Base-by-base conservation (phyloP, 2,797 vertebrate species). In the Sibirionetta formosa region DNA sequence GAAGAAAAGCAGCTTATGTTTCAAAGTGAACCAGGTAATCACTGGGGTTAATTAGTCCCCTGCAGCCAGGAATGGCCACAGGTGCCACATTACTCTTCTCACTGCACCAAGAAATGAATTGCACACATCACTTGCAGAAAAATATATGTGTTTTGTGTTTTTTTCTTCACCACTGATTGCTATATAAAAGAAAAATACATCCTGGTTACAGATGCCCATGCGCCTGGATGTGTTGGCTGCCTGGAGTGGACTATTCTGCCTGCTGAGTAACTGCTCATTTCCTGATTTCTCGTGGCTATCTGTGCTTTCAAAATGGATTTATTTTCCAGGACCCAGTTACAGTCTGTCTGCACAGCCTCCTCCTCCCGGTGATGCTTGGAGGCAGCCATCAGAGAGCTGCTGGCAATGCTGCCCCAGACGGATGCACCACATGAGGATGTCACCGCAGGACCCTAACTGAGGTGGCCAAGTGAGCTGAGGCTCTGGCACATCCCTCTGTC, bases 11-110 rank as follows among this genome's bases (percentile, higher is more conserved):
- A 82, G 57, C 29, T 29, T 86, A 87, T 46, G 50, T 80, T 36
- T 29, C 77, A 97, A 73, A 87, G 53, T 35, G 86, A 71, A 57
- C 40, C 75, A 20, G 66, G 86, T 94, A 93, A 91, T 88, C 77
- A 63, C n/a, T 44, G 19, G 15, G 15, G 78, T 76, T 86, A 94
- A 93, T 86, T 90, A 86, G 56, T 80, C 13, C 31, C 58, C 73
- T 33, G 7, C 61, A 95, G 72, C 70, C 63, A 73, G 73, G 40
- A 53, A 84, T 17, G 23, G n/a, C 86, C 53, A 54, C 48, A 78
- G 65, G 79, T 33, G 76, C 22, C 6, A 0, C 27, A 57, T 93
- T 78, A 64, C 61, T n/a, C 19, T 79, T 75, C n/a, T 94, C 51
- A 66, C 40, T 94, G 46, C 36, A 48, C n/a, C 36, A 51, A 81